Base-by-base conservation (phyloP, 1,140 invertebrate species). In the Batillaria attramentaria region DNA sequence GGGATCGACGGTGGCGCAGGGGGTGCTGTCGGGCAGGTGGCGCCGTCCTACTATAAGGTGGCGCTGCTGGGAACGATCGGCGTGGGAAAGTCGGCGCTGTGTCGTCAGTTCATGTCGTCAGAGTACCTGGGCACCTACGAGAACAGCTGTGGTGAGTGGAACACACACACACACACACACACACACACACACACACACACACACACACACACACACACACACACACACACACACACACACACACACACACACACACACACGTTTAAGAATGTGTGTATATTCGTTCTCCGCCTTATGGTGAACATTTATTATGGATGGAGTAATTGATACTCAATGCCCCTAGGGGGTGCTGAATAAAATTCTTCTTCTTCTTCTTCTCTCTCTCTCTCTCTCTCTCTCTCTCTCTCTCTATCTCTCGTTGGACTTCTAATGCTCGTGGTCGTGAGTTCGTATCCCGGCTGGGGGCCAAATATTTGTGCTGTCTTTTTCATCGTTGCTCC, bases 51-150 rank as follows among this genome's bases (percentile, higher is more conserved):
- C 87, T 95, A 95, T 90, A 92, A 95, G n/a, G 95, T 97, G 10
- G 95, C 96, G 0, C 92, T 97, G 93, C 91, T 98, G 33, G 96
- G 96, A 0, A 95, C 95, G 83, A 93, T 94, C 0, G 96, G 95
- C 1, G 96, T 97, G 39, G 96, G 97, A 1, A 97, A 97, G 91
- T 96, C 96, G 1, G 95, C 96, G 1, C 91, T 97, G 4, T 95
- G 96, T 0, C 95, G 95, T 0, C 96, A 98, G 89, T 97, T 97
- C 87, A 96, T 97, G 95, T 97, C 96, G 8, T 97, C 96, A 72
- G 96, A 98, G 84, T 97, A 97, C 87, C 96, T 97, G 93, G 97
- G 97, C 90, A 96, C 96, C 0, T 96, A 97, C 88, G 96, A 97
- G 88, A 95, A 95, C 1, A 78, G 76, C 28, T 79, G 81, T 50